Evolutionary conservation across 2,113 vertebrate species (phyloP), one percentile per base, ranked within the genome.

Genomic region (Sinocyclocheilus rhinocerous): DNA sequence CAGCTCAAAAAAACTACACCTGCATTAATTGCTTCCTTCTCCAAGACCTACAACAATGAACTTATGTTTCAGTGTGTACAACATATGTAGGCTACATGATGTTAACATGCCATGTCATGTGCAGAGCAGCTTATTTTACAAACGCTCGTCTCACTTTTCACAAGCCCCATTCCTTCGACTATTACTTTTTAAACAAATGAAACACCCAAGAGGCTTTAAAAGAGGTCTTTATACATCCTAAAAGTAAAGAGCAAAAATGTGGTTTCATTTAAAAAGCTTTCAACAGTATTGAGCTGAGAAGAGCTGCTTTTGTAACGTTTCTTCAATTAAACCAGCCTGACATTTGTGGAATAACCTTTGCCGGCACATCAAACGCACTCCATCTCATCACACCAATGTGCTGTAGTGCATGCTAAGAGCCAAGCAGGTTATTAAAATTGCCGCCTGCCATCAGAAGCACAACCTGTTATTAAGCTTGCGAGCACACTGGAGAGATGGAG

Each of bases 341-440:
- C 85, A 90, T 84, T 79, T 16, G 69, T 73, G 50, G 69, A 73
- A 84, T 84, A 67, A 86, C 88, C 90, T 88, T 57, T 52, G 63
- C 75, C 84, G 84, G 65, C 72, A 86, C 81, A 87, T 86, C 76
- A 88, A 90, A 89, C 89, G 88, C 52, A 75, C 67, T 81, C 29
- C 2, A 76, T 87, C 89, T 89, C 86, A 90, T 90, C 70, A 85
- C 48, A 50, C 76, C 63, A 45, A 75, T 65, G 55, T 63, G 73
- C 61, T 88, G 89, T 89, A 86, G 90, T 86, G 78, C 26, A 22
- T 82, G 88, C 85, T 90, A 29, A 20, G 45, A 90, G 89, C 86
- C 89, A 92, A 88, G 89, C 85, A 88, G 88, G 84, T 81, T 87
- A 90, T 92, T 92, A 88, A 89, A 85, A 90, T 88, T 84, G 89